A percentile compares a stretch with the other conserved stretches of the same genome.
Conservation (phyloP, 2,113 vertebrate genomes). For the Etheostoma cragini region DNA sequence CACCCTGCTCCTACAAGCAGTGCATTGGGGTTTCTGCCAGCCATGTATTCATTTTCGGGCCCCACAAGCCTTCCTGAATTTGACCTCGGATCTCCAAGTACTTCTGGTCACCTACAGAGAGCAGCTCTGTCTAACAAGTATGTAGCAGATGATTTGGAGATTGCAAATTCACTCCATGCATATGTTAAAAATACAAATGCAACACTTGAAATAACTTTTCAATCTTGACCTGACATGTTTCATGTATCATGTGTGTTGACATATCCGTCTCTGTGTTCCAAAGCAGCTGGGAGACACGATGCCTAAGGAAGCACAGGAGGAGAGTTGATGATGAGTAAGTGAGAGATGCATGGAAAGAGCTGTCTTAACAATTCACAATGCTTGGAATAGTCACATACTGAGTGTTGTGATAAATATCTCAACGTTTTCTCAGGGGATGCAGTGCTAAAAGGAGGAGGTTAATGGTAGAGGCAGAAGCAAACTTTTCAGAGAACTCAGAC, state of each 20-base stretch:
- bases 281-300: constrained; percentile 83
- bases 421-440: constrained; percentile 73
- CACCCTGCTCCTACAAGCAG: constrained; percentile 63
- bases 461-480: constrained; percentile 65
- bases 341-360: neutral
- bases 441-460: constrained; percentile 81
- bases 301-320: constrained; percentile 82
- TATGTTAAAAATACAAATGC: neutral
- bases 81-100: constrained; percentile 61
- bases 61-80: constrained; percentile 71
- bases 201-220: neutral
- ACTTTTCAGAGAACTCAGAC: constrained; percentile 42
- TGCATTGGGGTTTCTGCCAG: constrained; percentile 71
- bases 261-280: constrained; percentile 4
- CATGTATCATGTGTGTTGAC: neutral
- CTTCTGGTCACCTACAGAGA: constrained; percentile 58
- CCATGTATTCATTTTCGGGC: constrained; percentile 76
- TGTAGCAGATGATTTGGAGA: neutral
- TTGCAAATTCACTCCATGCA: neutral
- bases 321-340: constrained; percentile 83
- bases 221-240: neutral
- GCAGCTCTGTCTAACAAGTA: constrained; percentile 68
- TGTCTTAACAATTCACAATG: neutral
- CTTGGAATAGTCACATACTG: neutral
- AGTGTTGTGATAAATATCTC: neutral